These are phyloP conservation scores for Anadara kagoshimensis DNA, from an alignment of 1,140 invertebrate genomes.

Conservation along the genomic window DNA sequence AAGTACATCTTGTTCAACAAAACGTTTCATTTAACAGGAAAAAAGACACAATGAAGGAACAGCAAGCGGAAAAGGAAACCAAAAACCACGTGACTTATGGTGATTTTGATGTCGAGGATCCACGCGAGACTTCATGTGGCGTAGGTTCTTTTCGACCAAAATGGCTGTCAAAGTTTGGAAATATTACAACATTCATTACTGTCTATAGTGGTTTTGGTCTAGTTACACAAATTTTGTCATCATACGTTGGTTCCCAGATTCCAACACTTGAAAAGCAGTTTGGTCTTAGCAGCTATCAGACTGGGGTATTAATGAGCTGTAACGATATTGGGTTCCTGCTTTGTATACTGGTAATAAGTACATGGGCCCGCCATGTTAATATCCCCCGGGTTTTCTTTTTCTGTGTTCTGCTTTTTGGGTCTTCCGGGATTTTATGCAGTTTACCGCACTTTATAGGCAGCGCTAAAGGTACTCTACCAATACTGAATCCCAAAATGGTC, in stretches of 20 bases:
- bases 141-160: no score
- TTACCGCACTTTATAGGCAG: constrained; percentile 5
- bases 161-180: no score
- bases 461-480: not conserved
- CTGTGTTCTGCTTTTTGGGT: constrained; percentile 6
- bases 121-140: no score
- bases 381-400: constrained; percentile 50
- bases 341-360: constrained; percentile 53
- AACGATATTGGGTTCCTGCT: constrained; percentile 50
- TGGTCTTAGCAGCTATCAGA: constrained; percentile 45
- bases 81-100: no score
- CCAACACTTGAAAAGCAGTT: constrained; percentile 53
- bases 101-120: no score
- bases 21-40: no score
- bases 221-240: constrained; percentile 3
- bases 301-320: constrained; percentile 43
- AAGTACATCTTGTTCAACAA: no score
- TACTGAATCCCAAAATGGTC: not conserved
- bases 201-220: constrained; percentile 18
- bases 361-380: constrained; percentile 51
- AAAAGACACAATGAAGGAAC: no score
- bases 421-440: constrained; percentile 15
- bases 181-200: constrained; percentile 5
- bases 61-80: no score
- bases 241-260: constrained; percentile 49